Conservation (phyloP, 2,113 vertebrate species). For the Ahaetulla prasina region DNA sequence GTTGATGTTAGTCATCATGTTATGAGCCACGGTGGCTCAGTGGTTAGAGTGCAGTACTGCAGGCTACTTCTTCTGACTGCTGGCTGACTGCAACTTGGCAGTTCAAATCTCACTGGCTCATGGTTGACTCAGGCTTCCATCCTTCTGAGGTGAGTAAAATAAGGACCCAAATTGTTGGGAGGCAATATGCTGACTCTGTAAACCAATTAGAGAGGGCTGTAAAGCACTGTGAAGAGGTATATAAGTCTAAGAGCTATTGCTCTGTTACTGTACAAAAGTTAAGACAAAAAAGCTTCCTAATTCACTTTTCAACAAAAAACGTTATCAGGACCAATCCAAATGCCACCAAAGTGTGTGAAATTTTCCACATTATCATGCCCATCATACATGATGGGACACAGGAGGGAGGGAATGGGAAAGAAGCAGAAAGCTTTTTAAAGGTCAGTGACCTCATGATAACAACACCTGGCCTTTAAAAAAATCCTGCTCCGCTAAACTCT, state of each 20-base stretch:
- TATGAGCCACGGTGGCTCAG: too few species aligned
- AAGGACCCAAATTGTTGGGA: too few species aligned
- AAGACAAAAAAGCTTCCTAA: neutral
- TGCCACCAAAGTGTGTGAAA: neutral
- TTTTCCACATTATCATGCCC: neutral
- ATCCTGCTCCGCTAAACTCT: neutral
- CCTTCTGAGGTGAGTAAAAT: too few species aligned
- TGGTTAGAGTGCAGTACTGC: too few species aligned
- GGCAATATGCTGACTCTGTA: too few species aligned
- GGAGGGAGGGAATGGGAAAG: neutral
- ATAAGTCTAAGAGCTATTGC: too few species aligned
- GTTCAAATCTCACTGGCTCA: too few species aligned
- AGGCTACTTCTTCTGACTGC: too few species aligned
- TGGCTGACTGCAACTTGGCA: too few species aligned
- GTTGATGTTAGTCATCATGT: neutral
- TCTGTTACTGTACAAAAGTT: neutral
- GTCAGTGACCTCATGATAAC: neutral
- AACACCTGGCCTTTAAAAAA: neutral
- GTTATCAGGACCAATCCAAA: neutral
- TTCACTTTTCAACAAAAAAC: neutral
- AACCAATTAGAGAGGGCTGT: too few species aligned
- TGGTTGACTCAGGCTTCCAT: too few species aligned
- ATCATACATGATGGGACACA: neutral
- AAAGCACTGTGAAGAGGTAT: too few species aligned
- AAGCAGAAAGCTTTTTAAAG: neutral